These are phyloP conservation scores for Ophiothrix spiculata DNA, from an alignment of 35 echinoderm and acorn worm genomes.

Conservation along the genomic window DNA sequence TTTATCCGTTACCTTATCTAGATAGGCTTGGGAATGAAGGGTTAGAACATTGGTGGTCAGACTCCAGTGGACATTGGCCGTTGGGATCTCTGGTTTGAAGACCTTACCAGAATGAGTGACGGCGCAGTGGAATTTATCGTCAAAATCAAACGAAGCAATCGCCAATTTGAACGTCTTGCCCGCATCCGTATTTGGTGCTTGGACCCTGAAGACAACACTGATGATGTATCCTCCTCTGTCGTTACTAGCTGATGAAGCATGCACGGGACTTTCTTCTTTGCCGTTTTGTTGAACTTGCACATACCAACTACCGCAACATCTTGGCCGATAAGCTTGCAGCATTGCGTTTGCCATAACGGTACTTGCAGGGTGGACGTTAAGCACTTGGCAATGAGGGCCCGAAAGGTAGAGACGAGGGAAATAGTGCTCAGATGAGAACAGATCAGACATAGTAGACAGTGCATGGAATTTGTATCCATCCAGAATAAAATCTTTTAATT, in stretches of 20 bases:
- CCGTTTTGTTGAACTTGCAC: slow-evolving; percentile 4
- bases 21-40: slow-evolving; percentile 12
- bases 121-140: slow-evolving; percentile 22
- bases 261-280: not conserved
- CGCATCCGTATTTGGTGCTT: slow-evolving; percentile 39
- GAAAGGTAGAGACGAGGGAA: slow-evolving; percentile 10
- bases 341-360: slow-evolving; percentile 29
- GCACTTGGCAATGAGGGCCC: slow-evolving; percentile 24
- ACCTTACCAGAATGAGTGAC: slow-evolving; percentile 7
- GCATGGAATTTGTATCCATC: slow-evolving; percentile 58
- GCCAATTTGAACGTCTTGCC: slow-evolving; percentile 39
- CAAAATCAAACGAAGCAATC: slow-evolving; percentile 17
- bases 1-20: slow-evolving; percentile 19
- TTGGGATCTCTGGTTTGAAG: slow-evolving; percentile 20
- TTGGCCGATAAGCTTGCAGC: slow-evolving; percentile 14
- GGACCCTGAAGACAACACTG: slow-evolving; percentile 25
- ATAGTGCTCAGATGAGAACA: slow-evolving; percentile 40
- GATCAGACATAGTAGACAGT: slow-evolving; percentile 4
- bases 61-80: slow-evolving; percentile 46
- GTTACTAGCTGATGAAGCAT: not conserved
- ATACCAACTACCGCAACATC: slow-evolving; percentile 25
- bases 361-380: slow-evolving; percentile 20
- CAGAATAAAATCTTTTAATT: slow-evolving; percentile 26
- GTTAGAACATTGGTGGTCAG: slow-evolving; percentile 29
- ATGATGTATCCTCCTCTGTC: not conserved